Evolutionary conservation across 2,888 invertebrate species (phyloP).

Genomic region (Dendrolimus houi): DNA sequence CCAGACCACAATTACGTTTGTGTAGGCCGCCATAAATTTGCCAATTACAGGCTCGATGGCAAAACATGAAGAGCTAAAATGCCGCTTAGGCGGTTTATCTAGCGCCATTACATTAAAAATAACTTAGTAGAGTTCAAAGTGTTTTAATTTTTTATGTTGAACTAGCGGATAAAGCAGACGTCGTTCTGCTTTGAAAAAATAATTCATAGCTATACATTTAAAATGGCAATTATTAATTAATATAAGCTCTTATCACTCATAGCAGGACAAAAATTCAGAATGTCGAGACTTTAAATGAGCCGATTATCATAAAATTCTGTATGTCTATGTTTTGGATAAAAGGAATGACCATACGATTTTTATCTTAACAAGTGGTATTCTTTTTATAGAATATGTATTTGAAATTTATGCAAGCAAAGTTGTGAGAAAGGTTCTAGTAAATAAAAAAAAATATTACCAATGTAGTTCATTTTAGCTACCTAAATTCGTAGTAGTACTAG

Average conservation of each 20-base stretch:
- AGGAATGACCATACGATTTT: neutral
- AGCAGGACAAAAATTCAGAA: neutral
- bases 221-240: too few species aligned
- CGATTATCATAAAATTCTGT: neutral
- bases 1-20: slow-evolving; percentile 66
- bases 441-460: neutral
- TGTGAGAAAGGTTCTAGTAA: neutral
- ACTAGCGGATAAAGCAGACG: too few species aligned
- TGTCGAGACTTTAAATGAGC: neutral
- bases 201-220: too few species aligned
- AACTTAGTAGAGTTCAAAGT: neutral
- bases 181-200: too few species aligned
- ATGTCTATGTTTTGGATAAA: neutral
- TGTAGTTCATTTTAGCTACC: slow-evolving; percentile 3
- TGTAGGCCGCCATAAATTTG: slow-evolving; percentile 68
- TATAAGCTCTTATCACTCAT: too few species aligned
- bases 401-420: neutral
- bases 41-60: slow-evolving; percentile 63
- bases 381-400: neutral
- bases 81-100: slow-evolving; percentile 17
- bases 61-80: slow-evolving; percentile 49
- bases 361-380: neutral
- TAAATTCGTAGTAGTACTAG: slow-evolving; percentile 9
- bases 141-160: neutral
- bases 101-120: too few species aligned